phyloP scores from a whole-genome alignment of 2,888 invertebrate species.

The Agrilus cyanescens region DNA sequence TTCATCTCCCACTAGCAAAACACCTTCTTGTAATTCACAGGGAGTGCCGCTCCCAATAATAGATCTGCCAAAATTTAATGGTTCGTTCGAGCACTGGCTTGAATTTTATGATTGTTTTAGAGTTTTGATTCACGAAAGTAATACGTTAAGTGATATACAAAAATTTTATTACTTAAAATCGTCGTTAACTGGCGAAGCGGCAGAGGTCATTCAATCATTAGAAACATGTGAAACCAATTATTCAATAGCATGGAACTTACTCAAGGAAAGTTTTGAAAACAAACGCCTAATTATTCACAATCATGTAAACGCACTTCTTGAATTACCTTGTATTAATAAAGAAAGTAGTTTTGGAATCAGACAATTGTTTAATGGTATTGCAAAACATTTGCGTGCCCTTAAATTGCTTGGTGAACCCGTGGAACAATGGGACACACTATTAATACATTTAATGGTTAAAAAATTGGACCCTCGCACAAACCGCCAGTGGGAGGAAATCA shows the following conservation, averaged over 20 bases:
- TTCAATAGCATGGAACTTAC: conserved; percentile 13
- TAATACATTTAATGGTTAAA: not conserved
- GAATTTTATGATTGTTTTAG: conserved; percentile 7
- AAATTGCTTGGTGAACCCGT: not conserved
- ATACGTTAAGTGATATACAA: conserved; percentile 5
- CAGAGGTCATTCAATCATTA: conserved; percentile 12
- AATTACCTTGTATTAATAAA: not conserved
- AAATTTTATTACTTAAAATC: conserved; percentile 11
- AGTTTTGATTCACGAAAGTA: conserved; percentile 8
- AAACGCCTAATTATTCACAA: conserved; percentile 13
- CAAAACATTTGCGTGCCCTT: conserved; percentile 5
- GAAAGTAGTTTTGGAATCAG: conserved; percentile 2
- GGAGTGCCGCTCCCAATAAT: conserved; percentile 7
- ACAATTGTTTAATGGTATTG: conserved; percentile 3
- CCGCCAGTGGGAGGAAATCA: not conserved
- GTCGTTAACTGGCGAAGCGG: conserved; percentile 7
- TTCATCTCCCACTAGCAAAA: no score
- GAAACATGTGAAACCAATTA: conserved; percentile 13
- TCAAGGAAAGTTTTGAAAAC: conserved; percentile 14
- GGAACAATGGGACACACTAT: not conserved
- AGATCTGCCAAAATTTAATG: conserved; percentile 9
- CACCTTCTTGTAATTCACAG: no score
- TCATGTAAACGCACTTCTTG: conserved; percentile 14
- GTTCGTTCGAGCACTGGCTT: conserved; percentile 6
- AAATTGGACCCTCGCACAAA: conserved; percentile 1